Base-by-base conservation (phyloP, 1,140 invertebrate genomes). In the Stegodyphus dumicola region DNA sequence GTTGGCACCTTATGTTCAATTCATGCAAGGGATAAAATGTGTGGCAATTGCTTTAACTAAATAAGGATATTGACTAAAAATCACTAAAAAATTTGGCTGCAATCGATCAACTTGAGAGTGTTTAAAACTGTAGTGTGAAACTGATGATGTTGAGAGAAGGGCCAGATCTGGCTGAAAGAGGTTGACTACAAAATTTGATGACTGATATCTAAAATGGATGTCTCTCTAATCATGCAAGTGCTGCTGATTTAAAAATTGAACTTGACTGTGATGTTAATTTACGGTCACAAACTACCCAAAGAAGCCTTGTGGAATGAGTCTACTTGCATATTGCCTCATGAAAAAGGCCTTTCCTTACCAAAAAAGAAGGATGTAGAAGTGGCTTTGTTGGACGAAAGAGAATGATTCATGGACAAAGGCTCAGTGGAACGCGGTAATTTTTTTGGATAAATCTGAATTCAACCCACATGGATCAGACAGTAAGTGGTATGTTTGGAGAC, bases 381-480 rank as follows among this genome's bases (percentile, higher is more conserved):
- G 7, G 18, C 51, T 53, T 75, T 53, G 1, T 73, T 51, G 70
- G 49, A 10, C 0, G 53, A 18, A 51, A 73, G 51, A 73, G 66
- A 9, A 69, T 69, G 9, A 9, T 17, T 69, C 66, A 33, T n/a
- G n/a, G n/a, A n/a, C n/a, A n/a, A n/a, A n/a, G n/a, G n/a, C n/a
- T n/a, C n/a, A n/a, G n/a, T n/a, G 10, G 7, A 18, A 74, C 18
- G 11, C 9, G 6, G 13, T 74, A 11, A 73, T 69, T 13, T 49
- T 73, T 73, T 51, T 6, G 53, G 73, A 75, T 54, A 2, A 75
- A 75, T 75, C 51, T 7, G 10, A 75, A 75, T 75, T 75, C 7
- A 54, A n/a, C 51, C 53, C 54, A 56, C 4, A 56, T 54, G 73
- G n/a, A 53, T 75, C 52, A 0, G 73, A 54, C 17, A n/a, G 13